Evolutionary conservation across 2,888 invertebrate species (phyloP), one percentile per base, ranked within the genome.

Genomic region (Adelphocoris suturalis): DNA sequence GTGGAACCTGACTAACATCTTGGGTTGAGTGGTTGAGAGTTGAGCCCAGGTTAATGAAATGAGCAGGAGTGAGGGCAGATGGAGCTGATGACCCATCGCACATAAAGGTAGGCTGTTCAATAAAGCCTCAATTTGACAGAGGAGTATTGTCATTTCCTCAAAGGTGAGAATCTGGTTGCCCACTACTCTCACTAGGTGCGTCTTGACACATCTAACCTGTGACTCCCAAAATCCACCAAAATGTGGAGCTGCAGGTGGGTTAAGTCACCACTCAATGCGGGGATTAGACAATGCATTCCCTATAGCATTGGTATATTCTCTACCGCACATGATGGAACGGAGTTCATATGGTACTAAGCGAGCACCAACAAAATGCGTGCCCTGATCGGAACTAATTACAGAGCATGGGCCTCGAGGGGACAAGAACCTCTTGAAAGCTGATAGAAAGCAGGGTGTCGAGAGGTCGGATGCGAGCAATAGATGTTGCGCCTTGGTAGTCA

Each of bases 301-400:
- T 37, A 37, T 7, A 37, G 37, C 37, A 37, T 37, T 37, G 2
- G 37, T 37, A 37, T 37, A 37, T 37, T 37, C 37, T 37, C 37
- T 37, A 37, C 37, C 37, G 7, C 37, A 37, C 37, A 37, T 16
- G 68, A 86, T 76, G 13, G 48, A 47, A 14, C 47, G 86, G 1
- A 90, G 14, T 14, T 91, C 90, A 19, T 86, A 46, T 0, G 91
- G 61, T 1, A 37, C 47, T 19, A 86, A n/a, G 13, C 80, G 89
- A 0, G 93, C 92, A 2, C 93, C 93, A 0, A 92, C 90, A 75
- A 93, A 92, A 61, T 92, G 93, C 0, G 92, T 92, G 0, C 93
- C 93, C 91, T 93, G 92, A 55, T 93, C 93, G 7, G 37, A 37
- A 7, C 37, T 4, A 37, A 37, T n/a, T 37, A 37, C 2, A 37